Evolutionary conservation across 1,140 invertebrate genomes (phyloP), one percentile per base, ranked within the genome.

Genomic region (Drosophila nigromelanica): DNA sequence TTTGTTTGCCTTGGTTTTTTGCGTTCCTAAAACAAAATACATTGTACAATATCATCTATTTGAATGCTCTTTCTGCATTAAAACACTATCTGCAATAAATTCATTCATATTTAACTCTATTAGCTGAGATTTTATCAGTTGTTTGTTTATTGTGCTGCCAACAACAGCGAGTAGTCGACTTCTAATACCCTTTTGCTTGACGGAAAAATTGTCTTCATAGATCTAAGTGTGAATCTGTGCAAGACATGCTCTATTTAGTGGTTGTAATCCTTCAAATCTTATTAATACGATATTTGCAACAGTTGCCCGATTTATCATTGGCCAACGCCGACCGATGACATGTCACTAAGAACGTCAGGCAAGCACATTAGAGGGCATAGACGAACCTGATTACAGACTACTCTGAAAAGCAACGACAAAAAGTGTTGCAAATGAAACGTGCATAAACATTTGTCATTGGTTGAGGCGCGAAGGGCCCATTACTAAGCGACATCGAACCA

Each of bases 361-460:
- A n/a, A n/a, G 12, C 11, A n/a, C 37, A n/a, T 39, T 5, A n/a
- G 3, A 37, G 3, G 33, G 33, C 33, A 35, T 4, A 11, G 10
- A 12, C 10, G 3, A 3, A 8, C 5, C 30, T 7, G 30, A 39
- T 24, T 24, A 24, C 21, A 24, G 2, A 24, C 21, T 45, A 21
- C 0, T 33, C 42, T 30, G 39, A 43, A 43, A 7, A 30, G 12
- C 54, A 42, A 24, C 43, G 56, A 27, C 11, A 15, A 37, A 74
- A 73, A 74, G 77, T 80, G 77, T 75, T 80, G 64, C 71, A 79
- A 79, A 79, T 75, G 66, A 66, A 79, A 79, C 74, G 75, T 72
- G 67, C 74, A 78, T 78, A 64, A 71, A 79, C 70, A 80, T 80
- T 77, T 80, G 77, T 79, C 77, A 80, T 71, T 80, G 77, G 77